Evolutionary conservation across 92 coral and sea anemone species (phyloP).

Genomic region (Zoanthus solanderi): DNA sequence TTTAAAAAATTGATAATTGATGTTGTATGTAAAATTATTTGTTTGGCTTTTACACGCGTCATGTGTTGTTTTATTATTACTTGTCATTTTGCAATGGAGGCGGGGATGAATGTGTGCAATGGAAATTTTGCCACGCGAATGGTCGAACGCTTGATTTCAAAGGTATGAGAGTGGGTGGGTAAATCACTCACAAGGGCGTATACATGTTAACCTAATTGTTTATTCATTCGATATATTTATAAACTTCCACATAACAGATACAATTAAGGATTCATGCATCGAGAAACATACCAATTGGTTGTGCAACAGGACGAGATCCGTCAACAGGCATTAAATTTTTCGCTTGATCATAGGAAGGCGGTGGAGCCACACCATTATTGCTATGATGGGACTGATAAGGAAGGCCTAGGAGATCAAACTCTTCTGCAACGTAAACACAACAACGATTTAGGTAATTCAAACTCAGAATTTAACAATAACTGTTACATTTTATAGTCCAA

Average conservation of each 20-base stretch:
- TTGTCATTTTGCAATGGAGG: too few species aligned
- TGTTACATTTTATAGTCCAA: neutral
- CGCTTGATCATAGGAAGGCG: constrained; percentile 88
- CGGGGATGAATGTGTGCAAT: too few species aligned
- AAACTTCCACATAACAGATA: neutral
- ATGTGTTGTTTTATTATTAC: too few species aligned
- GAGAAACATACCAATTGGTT: constrained; percentile 16
- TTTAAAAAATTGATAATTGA: too few species aligned
- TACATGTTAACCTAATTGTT: neutral
- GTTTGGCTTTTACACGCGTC: too few species aligned
- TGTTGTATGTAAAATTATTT: too few species aligned
- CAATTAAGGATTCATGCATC: neutral
- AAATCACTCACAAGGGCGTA: too few species aligned
- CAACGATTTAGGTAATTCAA: neutral
- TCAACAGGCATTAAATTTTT: constrained; percentile 55
- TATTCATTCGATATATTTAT: neutral
- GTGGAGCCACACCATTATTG: constrained; percentile 67
- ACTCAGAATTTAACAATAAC: neutral
- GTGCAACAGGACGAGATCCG: constrained; percentile 15
- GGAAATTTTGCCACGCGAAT: too few species aligned
- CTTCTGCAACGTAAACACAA: neutral
- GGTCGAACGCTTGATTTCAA: too few species aligned
- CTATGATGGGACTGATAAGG: constrained; percentile 25
- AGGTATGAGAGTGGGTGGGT: too few species aligned
- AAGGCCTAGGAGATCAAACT: constrained; percentile 27